Evolutionary conservation across 2,113 vertebrate genomes (phyloP).

Genomic region (Tor tambroides): DNA sequence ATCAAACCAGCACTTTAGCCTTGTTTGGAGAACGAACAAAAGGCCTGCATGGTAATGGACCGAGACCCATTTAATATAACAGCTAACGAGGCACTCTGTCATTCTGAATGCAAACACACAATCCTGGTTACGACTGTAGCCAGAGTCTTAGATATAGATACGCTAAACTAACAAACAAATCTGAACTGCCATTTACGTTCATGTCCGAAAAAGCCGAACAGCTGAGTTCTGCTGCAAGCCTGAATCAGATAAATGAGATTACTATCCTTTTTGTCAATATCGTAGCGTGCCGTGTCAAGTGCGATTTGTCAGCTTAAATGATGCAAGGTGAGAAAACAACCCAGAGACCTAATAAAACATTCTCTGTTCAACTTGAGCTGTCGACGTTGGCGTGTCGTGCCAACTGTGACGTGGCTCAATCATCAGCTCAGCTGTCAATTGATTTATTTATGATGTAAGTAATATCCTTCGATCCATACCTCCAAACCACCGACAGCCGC

Average conservation of each 20-base stretch:
- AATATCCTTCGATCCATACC: conserved; percentile 33
- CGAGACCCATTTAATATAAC: conserved; percentile 15
- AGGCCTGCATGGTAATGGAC: background rate
- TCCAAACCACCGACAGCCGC: conserved; percentile 6
- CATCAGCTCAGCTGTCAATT: conserved; percentile 35
- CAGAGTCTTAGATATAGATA: conserved; percentile 4
- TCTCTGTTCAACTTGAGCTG: conserved; percentile 26
- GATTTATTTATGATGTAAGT: conserved; percentile 52
- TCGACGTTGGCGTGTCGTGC: conserved; percentile 2
- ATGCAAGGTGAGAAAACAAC: conserved; percentile 52
- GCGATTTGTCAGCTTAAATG: conserved; percentile 50
- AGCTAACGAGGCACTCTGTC: conserved; percentile 1
- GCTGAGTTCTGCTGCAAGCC: conserved; percentile 4
- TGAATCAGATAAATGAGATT: conserved; percentile 42
- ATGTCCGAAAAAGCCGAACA: background rate
- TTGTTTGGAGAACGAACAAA: conserved; percentile 24
- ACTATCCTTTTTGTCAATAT: conserved; percentile 47
- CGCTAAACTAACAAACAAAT: conserved; percentile 33
- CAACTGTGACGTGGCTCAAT: conserved; percentile 22
- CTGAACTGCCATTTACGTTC: conserved; percentile 3
- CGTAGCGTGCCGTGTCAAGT: conserved; percentile 41
- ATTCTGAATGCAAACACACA: conserved; percentile 16
- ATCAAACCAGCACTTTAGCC: conserved; percentile 1
- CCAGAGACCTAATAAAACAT: conserved; percentile 46
- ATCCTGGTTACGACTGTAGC: background rate